Base-by-base conservation (phyloP, 2,113 vertebrate species). In the Tautogolabrus adspersus region DNA sequence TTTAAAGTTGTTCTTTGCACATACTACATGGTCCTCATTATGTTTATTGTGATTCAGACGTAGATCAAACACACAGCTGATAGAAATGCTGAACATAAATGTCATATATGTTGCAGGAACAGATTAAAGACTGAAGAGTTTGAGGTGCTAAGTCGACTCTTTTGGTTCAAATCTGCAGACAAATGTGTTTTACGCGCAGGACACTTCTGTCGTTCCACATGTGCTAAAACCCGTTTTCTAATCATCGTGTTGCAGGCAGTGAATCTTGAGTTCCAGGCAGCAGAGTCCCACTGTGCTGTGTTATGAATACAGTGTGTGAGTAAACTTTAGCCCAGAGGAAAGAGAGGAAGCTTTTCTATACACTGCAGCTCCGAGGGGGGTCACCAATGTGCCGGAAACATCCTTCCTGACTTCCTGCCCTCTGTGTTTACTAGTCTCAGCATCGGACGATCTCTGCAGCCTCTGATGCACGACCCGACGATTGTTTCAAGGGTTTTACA, bases 321-420 rank as follows among this genome's bases (percentile, higher is more conserved):
- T 89, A 81, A 90, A 89, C 92, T 91, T 91, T 90, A 62, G 84
- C 82, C 89, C 68, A 92, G 79, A 89, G 88, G 85, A 91, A 89
- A 74, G 49, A 80, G 74, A 88, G 85, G 89, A 91, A 90, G 89
- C 49, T 66, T 79, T 80, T 87, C 86, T 87, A 76, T 87, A 78
- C 66, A 75, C 72, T 74, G 55, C 26, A 44, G 67, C 80, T 83
- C 72, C 2, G 55, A 62, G 86, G 79, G 30, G 81, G 88, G 81
- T 89, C 78, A 86, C 34, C 87, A 18, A 61, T 56, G 75, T 77
- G 77, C 84, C 66, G 72, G 87, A 89, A 90, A 79, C 82, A 72
- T 66, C 80, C 87, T 92, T 93, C 85, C 87, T 85, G 46, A 79
- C 89, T 91, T 91, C 89, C 89, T 83, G 51, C 22, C 59, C 75